Percentiles rank a stretch among this genome's conserved stretches.
Evolutionary conservation across 2,888 invertebrate species (phyloP).

Genomic region (Ariolimax columbianus): DNA sequence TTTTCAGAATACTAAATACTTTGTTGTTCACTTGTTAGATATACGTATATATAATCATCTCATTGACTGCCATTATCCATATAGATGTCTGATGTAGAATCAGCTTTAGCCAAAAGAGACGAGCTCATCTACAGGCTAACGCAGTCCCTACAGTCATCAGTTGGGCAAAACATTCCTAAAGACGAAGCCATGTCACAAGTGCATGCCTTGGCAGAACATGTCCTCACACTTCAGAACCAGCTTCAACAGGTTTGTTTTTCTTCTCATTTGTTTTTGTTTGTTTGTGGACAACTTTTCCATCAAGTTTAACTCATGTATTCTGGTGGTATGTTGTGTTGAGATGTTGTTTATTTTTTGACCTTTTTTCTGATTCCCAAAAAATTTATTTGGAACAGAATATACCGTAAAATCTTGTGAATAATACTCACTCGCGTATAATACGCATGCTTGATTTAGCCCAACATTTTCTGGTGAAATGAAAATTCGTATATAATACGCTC

Average conservation of each 20-base stretch:
- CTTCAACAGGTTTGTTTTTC: constrained; percentile 66
- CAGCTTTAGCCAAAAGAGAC: constrained; percentile 60
- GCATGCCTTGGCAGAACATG: constrained; percentile 67
- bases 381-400: neutral
- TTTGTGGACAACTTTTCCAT: neutral
- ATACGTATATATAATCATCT: no score
- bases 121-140: constrained; percentile 61
- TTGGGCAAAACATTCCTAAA: constrained; percentile 42
- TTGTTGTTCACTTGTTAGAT: no score
- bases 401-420: no score
- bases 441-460: no score
- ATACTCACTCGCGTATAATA: no score
- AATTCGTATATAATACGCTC: no score
- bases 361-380: neutral
- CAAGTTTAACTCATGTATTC: neutral
- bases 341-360: neutral
- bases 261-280: neutral
- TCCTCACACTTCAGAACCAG: constrained; percentile 72
- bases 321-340: neutral
- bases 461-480: no score
- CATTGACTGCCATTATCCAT: no score
- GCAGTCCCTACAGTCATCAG: constrained; percentile 51
- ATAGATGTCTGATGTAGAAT: constrained; percentile 56
- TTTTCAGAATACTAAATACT: no score
- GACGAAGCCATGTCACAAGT: constrained; percentile 59